Base-by-base conservation (phyloP, 2,888 invertebrate species). In the Torymus aiolomorphi region DNA sequence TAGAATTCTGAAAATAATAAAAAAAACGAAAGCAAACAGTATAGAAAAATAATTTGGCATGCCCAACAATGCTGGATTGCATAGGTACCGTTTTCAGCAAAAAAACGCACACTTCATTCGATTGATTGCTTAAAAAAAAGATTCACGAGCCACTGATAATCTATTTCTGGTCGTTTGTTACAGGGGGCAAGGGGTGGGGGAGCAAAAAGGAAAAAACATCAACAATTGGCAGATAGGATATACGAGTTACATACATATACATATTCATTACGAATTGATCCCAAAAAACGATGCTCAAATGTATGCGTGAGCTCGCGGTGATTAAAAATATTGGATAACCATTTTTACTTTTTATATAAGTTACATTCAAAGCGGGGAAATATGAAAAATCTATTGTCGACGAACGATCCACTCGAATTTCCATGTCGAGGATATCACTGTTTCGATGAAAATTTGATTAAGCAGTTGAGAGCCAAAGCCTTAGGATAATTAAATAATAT, bases 341-440 rank as follows among this genome's bases (percentile, higher is more conserved):
- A n/a, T 74, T 51, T 49, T 59, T 71, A 42, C 8, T 20, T 12
- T 51, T 49, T 16, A 20, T 74, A 61, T 42, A 42, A 42, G 1
- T 42, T 74, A 20, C 52, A 13, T 5, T 59, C 24, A 8, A 18
- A 14, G 13, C 16, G 52, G 1, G 42, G 14, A 75, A 24, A 51
- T n/a, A 66, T 59, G 51, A 51, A 24, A 20, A 54, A 20, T 16
- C 5, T 52, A 42, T 42, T 63, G 10, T 73, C 11, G 16, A 14
- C n/a, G 31, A 61, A 69, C n/a, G 76, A 76, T 62, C 54, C 76
- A 62, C 69, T 76, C 76, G 62, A 74, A 62, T 69, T 14, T 51
- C 54, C 1, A 52, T 52, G 69, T 51, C 5, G 42, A 8, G 42
- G 42, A 42, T 42, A 42, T 42, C 42, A 42, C 42, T 42, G 42